Base-by-base conservation (phyloP, 1,140 invertebrate species). In the Zaprionus davidi region DNA sequence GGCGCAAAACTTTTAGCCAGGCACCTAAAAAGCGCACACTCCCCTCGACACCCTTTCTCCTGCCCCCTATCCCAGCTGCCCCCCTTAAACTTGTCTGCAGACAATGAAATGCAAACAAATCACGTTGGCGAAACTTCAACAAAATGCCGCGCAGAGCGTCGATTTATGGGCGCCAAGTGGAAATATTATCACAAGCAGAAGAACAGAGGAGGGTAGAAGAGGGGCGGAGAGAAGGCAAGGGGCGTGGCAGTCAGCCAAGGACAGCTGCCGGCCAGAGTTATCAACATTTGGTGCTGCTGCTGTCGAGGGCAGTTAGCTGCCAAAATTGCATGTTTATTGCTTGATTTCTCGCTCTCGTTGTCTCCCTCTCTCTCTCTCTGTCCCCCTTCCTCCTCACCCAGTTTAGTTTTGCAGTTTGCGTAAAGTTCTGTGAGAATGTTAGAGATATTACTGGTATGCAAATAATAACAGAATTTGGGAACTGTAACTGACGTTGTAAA, bases 51-150 rank as follows among this genome's bases (percentile, higher is more conserved):
- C 15, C 28, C n/a, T n/a, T n/a, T 2, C 28, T 11, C 11, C 28
- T 0, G n/a, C 12, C 0, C 2, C 7, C 31, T 3, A 3, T 1
- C 24, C 3, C 62, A 28, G 28, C 34, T 31, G 24, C n/a, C 13
- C 38, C 7, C 49, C 24, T 11, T 51, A 9, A 62, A 62, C 67
- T 63, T 58, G 51, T 71, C 31, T 80, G 73, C 73, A 88, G 84
- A 87, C 84, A 87, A 87, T 87, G 73, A 88, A 88, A 88, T 84
- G 84, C 83, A 88, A 87, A 87, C 83, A 87, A 87, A 87, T 87
- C 83, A 88, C 74, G 65, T 71, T 76, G 67, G 67, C 71, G 71
- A 78, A 87, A 78, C 62, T 87, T 84, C 67, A 64, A 58, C 78
- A 78, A 84, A 74, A 84, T 73, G 70, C 68, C 84, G 81, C 78